A percentile compares a stretch with the other conserved stretches of the same genome.
These are phyloP conservation scores for Cyclina sinensis DNA, from an alignment of 1,140 invertebrate genomes.

Conservation along the genomic window DNA sequence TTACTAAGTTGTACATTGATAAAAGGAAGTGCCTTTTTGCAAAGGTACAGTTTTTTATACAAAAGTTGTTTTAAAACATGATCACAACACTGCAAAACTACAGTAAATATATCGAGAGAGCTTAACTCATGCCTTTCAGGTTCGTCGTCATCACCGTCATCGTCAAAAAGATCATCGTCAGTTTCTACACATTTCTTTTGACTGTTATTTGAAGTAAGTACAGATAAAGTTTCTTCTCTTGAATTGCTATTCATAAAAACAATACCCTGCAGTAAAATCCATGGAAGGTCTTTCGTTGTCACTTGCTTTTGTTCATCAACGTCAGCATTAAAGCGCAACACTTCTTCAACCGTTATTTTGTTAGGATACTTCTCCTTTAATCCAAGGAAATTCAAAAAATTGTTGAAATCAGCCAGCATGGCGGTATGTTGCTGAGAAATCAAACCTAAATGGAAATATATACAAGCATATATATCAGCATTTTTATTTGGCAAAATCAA, in stretches of 20 bases:
- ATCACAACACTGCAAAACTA: slow-evolving; percentile 6
- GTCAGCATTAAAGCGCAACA: background rate
- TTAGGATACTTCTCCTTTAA: background rate
- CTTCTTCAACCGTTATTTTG: background rate
- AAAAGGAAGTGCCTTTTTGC: slow-evolving; percentile 22
- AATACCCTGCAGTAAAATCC: background rate
- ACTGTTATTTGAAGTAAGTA: no score
- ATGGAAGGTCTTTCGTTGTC: background rate
- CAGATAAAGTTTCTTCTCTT: background rate
- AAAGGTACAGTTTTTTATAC: slow-evolving; percentile 2
- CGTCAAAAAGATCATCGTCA: background rate
- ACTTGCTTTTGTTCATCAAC: background rate
- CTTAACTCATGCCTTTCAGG: background rate
- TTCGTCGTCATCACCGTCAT: background rate
- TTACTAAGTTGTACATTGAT: background rate
- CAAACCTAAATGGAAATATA: no score
- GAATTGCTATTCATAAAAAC: background rate
- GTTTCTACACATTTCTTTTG: background rate
- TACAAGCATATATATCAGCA: no score
- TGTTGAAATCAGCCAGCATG: no score
- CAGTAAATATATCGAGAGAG: background rate
- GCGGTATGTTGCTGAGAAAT: no score
- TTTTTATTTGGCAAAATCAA: no score
- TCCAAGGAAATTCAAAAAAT: background rate
- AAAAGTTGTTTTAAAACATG: background rate